Evolutionary conservation across 2,797 vertebrate species (phyloP).

Genomic region (Hydrocynus forskahlii): DNA sequence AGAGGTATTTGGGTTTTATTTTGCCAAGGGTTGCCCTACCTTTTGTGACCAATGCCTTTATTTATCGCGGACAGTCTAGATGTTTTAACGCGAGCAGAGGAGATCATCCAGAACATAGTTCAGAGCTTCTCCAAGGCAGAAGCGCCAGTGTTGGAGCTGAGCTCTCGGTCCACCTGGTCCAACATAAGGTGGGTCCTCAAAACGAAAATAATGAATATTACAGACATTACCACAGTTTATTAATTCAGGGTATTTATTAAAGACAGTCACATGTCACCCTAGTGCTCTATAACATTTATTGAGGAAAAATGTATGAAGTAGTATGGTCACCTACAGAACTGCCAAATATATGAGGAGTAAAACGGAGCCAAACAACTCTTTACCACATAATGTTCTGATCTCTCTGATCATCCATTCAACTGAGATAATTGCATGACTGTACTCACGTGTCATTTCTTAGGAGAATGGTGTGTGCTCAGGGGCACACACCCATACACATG

Average conservation of each 20-base stretch:
- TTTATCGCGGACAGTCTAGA: conserved; percentile 67
- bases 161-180: conserved; percentile 85
- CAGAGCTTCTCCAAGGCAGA: conserved; percentile 82
- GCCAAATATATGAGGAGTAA: not conserved
- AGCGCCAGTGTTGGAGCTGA: conserved; percentile 83
- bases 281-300: too few relatives aligned
- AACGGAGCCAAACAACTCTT: not conserved
- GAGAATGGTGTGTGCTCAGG: too few relatives aligned
- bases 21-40: not conserved
- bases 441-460: too few relatives aligned
- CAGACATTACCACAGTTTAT: not conserved
- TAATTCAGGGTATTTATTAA: not conserved
- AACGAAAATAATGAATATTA: too few relatives aligned
- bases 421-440: too few relatives aligned
- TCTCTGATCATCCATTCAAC: too few relatives aligned
- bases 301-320: too few relatives aligned
- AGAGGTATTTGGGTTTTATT: not conserved
- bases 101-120: conserved; percentile 82
- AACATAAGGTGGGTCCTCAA: conserved; percentile 82
- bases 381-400: too few relatives aligned
- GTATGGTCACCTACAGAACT: too few relatives aligned
- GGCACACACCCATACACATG: not conserved
- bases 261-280: too few relatives aligned
- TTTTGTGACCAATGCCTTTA: not conserved
- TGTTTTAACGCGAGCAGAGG: conserved; percentile 86